Evolutionary conservation across 2,113 vertebrate species (phyloP).

Genomic region (Anolis sagrei): DNA sequence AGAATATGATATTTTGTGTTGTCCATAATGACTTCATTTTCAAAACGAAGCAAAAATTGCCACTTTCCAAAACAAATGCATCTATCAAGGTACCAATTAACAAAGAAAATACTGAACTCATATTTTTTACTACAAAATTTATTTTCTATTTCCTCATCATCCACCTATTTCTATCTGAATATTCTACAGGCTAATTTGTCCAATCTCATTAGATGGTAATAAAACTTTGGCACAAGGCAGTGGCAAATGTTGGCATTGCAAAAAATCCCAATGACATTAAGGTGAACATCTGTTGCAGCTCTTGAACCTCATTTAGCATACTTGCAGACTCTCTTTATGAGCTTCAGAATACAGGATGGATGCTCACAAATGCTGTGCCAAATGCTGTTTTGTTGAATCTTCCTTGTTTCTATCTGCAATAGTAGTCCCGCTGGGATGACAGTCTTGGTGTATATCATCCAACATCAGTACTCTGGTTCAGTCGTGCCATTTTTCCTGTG

Average conservation of each 20-base stretch:
- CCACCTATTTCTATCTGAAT: neutral
- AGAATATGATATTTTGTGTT: neutral
- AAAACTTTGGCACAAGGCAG: constrained; percentile 15
- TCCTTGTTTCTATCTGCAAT: neutral
- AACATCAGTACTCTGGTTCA: neutral
- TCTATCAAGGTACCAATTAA: neutral
- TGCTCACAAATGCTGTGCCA: constrained; percentile 8
- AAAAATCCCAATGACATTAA: constrained; percentile 25
- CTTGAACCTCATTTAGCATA: constrained; percentile 7
- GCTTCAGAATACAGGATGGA: neutral
- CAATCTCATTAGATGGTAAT: constrained; percentile 21
- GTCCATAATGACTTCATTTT: neutral
- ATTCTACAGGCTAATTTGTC: constrained; percentile 12
- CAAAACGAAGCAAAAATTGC: neutral
- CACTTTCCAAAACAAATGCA: neutral
- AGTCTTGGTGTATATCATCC: neutral
- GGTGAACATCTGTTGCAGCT: neutral
- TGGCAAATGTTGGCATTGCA: constrained; percentile 6
- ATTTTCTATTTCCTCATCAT: neutral
- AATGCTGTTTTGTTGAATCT: neutral
- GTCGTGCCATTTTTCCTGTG: neutral
- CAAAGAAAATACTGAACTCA: constrained; percentile 9
- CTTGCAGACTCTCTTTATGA: neutral
- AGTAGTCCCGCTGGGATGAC: neutral
- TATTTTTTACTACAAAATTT: neutral